Conservation (phyloP, 2,797 vertebrate genomes). For the Labeo calbasu region DNA sequence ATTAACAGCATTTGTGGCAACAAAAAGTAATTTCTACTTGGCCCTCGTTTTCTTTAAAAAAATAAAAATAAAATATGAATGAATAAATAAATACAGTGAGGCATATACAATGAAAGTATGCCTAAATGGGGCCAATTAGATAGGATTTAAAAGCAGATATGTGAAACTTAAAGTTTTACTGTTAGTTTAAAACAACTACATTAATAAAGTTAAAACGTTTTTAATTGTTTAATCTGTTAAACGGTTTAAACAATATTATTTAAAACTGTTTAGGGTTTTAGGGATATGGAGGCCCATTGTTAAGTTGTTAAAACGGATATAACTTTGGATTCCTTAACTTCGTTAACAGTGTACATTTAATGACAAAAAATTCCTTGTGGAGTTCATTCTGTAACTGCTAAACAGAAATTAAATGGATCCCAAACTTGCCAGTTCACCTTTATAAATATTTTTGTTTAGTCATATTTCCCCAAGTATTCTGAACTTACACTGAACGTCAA, state of each 20-base stretch:
- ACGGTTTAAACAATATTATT: background rate
- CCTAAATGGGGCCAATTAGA: background rate
- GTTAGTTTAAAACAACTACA: background rate
- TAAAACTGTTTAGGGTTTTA: background rate
- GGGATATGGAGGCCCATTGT: background rate
- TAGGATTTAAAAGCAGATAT: no score
- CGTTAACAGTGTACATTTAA: background rate
- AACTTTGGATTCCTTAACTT: background rate
- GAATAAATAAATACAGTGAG: background rate
- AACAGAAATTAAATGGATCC: background rate
- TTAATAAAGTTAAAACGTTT: background rate
- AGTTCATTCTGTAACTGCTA: background rate
- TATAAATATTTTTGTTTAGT: background rate
- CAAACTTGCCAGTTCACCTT: background rate
- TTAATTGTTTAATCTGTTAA: background rate
- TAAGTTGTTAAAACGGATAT: background rate
- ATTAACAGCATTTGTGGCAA: background rate
- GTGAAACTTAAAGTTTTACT: background rate
- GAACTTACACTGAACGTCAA: conserved; percentile 89
- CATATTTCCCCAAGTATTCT: background rate
- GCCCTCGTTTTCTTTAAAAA: background rate
- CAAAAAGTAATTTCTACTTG: background rate
- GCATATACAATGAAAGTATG: background rate
- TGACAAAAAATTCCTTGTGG: background rate
- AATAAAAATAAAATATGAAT: no score